These are phyloP conservation scores for Ptychoptera contaminata DNA, from an alignment of 2,888 invertebrate genomes.

Conservation along the genomic window DNA sequence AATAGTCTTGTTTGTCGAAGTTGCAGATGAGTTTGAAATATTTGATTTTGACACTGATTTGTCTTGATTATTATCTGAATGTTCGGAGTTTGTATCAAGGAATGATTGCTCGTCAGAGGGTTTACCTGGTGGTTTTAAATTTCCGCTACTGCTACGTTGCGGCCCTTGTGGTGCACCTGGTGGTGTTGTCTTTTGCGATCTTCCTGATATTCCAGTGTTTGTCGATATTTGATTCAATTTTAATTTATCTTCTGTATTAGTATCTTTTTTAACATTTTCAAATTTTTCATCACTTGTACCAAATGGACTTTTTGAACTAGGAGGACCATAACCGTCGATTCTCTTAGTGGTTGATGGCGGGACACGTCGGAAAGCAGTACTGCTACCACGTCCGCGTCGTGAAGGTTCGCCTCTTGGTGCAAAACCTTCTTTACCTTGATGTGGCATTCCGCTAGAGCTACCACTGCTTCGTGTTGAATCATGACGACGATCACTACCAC, in stretches of 20 bases:
- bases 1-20: constrained; percentile 18
- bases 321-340: constrained; percentile 65
- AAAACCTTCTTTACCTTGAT: constrained; percentile 46
- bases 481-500: background rate
- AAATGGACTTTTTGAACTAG: constrained; percentile 64
- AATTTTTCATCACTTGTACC: constrained; percentile 32
- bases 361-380: constrained; percentile 30
- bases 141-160: background rate
- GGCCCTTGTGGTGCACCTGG: background rate
- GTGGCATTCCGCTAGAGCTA: constrained; percentile 5
- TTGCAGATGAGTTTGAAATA: background rate
- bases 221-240: constrained; percentile 51
- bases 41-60: constrained; percentile 4
- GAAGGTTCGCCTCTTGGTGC: constrained; percentile 82
- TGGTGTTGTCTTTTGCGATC: constrained; percentile 4
- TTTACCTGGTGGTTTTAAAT: constrained; percentile 1
- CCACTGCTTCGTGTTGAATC: constrained; percentile 1
- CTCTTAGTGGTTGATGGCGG: constrained; percentile 37
- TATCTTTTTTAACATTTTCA: constrained; percentile 30
- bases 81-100: constrained; percentile 63
- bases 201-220: constrained; percentile 39
- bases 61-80: constrained; percentile 40
- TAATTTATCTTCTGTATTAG: constrained; percentile 42
- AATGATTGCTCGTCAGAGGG: constrained; percentile 43
- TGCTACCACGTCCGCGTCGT: constrained; percentile 59